These are phyloP conservation scores for Lasioglossum villosulum DNA, from an alignment of 2,888 invertebrate species.

Conservation along the genomic window DNA sequence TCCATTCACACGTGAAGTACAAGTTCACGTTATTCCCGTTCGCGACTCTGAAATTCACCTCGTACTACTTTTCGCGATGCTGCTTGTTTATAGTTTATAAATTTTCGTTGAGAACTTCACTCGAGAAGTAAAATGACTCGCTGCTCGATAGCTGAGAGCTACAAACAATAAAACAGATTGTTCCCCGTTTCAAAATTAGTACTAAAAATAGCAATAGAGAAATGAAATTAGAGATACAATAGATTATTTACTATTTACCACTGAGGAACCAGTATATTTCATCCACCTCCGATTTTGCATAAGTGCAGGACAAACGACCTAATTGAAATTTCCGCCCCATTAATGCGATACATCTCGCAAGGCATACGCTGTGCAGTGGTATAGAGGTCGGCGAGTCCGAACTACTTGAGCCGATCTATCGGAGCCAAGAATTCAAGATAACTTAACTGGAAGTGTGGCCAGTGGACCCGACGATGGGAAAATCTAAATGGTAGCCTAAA, in stretches of 20 bases:
- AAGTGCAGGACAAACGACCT: constrained; percentile 1
- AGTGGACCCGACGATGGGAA: not conserved
- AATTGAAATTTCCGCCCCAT: not conserved
- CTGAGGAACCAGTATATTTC: not conserved
- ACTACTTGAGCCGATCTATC: constrained; percentile 10
- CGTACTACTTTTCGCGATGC: not conserved
- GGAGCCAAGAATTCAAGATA: not conserved
- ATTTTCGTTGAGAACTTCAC: no score
- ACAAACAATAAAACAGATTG: not conserved
- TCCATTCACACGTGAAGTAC: not conserved
- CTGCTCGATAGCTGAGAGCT: no score
- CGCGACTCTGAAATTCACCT: not conserved
- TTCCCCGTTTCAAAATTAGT: not conserved
- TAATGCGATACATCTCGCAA: not conserved
- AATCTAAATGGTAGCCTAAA: not conserved
- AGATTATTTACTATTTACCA: not conserved
- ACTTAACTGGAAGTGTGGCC: constrained; percentile 1
- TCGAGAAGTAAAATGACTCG: no score
- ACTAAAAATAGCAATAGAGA: not conserved
- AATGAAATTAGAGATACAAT: not conserved
- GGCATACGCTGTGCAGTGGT: not conserved
- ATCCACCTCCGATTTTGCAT: not conserved
- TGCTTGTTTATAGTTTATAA: no score
- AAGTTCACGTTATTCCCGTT: not conserved
- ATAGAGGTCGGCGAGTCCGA: not conserved